A percentile compares a stretch with the other conserved stretches of the same genome.
These are phyloP conservation scores for Hozukius guyotensis DNA, from an alignment of 2,797 vertebrate genomes.

Conservation along the genomic window DNA sequence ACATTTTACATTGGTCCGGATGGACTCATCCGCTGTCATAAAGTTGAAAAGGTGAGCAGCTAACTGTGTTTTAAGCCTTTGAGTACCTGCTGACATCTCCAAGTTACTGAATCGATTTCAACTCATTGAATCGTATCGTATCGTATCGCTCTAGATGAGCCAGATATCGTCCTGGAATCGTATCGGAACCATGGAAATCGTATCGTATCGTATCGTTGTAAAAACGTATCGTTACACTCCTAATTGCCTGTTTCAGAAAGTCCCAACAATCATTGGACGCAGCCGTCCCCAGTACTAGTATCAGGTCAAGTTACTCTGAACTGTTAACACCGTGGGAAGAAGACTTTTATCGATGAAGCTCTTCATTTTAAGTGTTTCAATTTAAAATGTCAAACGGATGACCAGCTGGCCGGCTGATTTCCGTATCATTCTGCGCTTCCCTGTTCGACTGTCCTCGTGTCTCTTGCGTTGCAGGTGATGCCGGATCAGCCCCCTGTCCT, in stretches of 20 bases:
- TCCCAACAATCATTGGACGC: background rate
- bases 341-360: background rate
- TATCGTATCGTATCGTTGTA: no score
- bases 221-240: no score
- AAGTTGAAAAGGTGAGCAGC: conserved; percentile 88
- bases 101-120: no score
- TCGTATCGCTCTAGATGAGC: no score
- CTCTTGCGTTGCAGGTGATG: conserved; percentile 84
- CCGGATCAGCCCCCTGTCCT: conserved; percentile 83
- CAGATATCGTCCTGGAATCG: no score
- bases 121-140: no score
- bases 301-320: background rate
- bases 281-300: no score
- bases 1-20: conserved; percentile 91
- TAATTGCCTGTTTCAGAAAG: background rate
- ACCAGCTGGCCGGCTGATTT: background rate
- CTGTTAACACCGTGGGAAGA: background rate
- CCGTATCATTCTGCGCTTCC: background rate
- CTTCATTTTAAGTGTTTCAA: background rate
- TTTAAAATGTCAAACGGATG: background rate
- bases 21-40: conserved; percentile 90
- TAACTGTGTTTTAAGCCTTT: background rate
- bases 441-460: background rate
- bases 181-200: no score
- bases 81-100: no score